These are phyloP conservation scores for Hippopotamyrus pictus DNA, from an alignment of 2,797 vertebrate species.

Conservation along the genomic window DNA sequence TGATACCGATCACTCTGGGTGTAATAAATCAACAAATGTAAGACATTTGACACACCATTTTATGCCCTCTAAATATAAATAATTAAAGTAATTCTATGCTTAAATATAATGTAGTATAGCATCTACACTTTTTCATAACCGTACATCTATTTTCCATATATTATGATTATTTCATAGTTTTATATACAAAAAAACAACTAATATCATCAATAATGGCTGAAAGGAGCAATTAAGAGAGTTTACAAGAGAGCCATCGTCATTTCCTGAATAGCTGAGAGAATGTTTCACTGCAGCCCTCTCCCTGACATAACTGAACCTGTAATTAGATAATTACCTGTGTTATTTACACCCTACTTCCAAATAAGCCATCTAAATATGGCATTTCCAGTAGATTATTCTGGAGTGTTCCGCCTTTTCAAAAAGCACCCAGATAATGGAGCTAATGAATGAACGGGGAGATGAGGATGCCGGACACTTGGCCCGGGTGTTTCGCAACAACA, in stretches of 20 bases:
- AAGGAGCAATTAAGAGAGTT: background rate
- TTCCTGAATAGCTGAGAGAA: background rate
- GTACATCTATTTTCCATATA: background rate
- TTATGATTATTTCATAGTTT: background rate
- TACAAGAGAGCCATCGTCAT: background rate
- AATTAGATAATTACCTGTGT: background rate
- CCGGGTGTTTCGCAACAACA: background rate
- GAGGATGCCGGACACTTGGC: background rate
- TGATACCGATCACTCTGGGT: background rate
- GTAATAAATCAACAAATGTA: background rate
- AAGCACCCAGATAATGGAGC: background rate
- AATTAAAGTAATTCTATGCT: background rate
- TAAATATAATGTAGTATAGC: background rate
- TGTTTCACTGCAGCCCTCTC: background rate
- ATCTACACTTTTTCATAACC: background rate
- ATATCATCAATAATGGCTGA: background rate
- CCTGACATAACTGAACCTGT: background rate
- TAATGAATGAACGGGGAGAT: background rate
- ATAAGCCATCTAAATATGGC: background rate
- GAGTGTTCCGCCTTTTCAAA: background rate
- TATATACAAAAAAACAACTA: background rate
- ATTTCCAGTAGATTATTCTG: background rate
- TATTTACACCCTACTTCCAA: conserved; percentile 3
- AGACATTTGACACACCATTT: background rate
- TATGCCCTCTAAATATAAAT: background rate